Base-by-base conservation (phyloP, 1,140 invertebrate species). In the Platorchestia sp. region DNA sequence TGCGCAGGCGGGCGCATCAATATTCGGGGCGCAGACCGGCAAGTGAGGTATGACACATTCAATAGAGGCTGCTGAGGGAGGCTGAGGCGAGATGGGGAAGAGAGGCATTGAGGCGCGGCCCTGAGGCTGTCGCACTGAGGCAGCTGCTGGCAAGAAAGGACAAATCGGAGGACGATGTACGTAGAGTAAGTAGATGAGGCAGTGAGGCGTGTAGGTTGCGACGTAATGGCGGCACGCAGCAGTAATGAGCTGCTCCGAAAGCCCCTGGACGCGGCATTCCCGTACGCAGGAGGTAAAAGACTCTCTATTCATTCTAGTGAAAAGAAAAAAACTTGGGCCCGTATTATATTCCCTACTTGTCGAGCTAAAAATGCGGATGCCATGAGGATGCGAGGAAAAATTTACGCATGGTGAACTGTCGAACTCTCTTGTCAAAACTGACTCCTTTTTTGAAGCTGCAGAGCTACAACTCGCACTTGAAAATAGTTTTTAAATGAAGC, bases 31-130 rank as follows among this genome's bases (percentile, higher is more conserved):
- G 59, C 59, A 75, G 59, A 75, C 59, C 59, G 59, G 59, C 59
- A 75, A 75, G 59, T 75, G 59, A 75, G 59, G 59, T 75, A 75
- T 75, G 59, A 75, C 59, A 75, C 59, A 75, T 75, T 75, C 59
- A 75, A 75, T 75, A 75, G 59, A 22, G 59, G 59, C 59, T 75
- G 59, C 59, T 75, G 14, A 14, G 59, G 27, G 59, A 75, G 59
- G 10, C 59, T 22, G 10, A 75, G 59, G 27, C 59, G 59, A 3
- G 27, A 1, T 75, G 10, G 59, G 59, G 59, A 75, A 75, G 59
- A 10, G 59, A 22, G 27, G 10, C 27, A 75, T 75, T 75, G 59
- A 75, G 59, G 59, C 36, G 59, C 59, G 27, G 59, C 59, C 14
- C 14, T 19, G 7, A 51, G 47, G 47, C 47, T 51, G 47, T 51